phyloP scores from a whole-genome alignment of 2,113 vertebrate species.

The Toxotes jaculatrix region DNA sequence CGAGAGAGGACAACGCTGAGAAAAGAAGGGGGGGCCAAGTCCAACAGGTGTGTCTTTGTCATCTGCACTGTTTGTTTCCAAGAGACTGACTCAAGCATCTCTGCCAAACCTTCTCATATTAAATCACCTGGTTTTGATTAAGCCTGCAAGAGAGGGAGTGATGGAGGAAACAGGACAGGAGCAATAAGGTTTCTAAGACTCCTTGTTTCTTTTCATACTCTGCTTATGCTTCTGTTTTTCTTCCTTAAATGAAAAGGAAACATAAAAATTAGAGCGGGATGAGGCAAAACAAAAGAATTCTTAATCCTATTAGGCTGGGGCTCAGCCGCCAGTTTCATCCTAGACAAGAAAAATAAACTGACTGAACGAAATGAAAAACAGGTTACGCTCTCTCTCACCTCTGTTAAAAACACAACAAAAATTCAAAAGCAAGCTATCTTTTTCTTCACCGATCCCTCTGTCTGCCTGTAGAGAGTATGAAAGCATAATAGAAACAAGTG shows the following conservation, averaged over 20 bases:
- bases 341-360: neutral
- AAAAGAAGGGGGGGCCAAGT: constrained; percentile 11
- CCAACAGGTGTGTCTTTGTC: constrained; percentile 57
- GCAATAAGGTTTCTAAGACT: neutral
- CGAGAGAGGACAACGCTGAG: neutral
- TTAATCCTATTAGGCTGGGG: constrained; percentile 2
- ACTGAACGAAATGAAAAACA: constrained; percentile 2
- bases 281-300: neutral
- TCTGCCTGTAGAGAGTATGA: neutral
- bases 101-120: constrained; percentile 8
- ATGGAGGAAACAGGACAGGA: constrained; percentile 15
- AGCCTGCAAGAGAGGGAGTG: neutral
- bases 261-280: neutral
- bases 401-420: constrained; percentile 4
- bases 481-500: constrained; percentile 37
- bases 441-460: neutral
- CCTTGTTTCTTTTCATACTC: constrained; percentile 12
- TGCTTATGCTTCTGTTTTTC: neutral
- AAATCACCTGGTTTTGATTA: constrained; percentile 53
- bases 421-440: constrained; percentile 27
- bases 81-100: constrained; percentile 11
- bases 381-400: neutral
- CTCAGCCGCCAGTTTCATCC: constrained; percentile 24
- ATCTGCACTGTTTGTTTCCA: constrained; percentile 7
- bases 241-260: constrained; percentile 18